Percentiles rank a stretch among this genome's conserved stretches.
Conservation (phyloP, 2,888 invertebrate genomes). For the Neria commutata region DNA sequence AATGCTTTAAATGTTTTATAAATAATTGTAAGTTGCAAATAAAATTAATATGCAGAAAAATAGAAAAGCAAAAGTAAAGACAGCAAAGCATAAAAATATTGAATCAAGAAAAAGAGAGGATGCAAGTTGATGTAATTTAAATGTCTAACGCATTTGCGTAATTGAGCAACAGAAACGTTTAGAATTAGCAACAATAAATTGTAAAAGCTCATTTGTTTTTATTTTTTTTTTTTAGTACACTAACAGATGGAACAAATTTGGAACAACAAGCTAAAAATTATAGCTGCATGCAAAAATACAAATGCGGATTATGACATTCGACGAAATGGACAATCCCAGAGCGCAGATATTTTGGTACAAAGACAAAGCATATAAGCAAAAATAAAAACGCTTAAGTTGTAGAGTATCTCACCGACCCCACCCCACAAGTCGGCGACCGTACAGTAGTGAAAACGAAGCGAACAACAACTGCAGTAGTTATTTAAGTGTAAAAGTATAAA, state of each 20-base stretch:
- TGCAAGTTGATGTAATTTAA: conserved; percentile 28
- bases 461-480: not conserved
- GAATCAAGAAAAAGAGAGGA: conserved; percentile 14
- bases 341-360: conserved; percentile 39
- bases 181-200: conserved; percentile 4
- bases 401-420: not conserved
- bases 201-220: not conserved
- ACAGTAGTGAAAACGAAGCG: not conserved
- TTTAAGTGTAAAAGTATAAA: not conserved
- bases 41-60: not conserved
- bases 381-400: too few species aligned
- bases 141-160: conserved; percentile 31
- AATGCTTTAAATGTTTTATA: conserved; percentile 7
- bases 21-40: not conserved
- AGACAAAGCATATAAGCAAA: conserved; percentile 15
- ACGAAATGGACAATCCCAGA: conserved; percentile 35
- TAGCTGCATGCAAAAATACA: not conserved
- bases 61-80: not conserved
- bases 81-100: conserved; percentile 16
- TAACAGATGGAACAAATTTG: not conserved
- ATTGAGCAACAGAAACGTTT: not conserved
- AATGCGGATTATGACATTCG: conserved; percentile 27
- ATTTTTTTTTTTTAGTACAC: not conserved
- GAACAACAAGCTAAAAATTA: conserved; percentile 6
- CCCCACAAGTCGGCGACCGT: too few species aligned